Evolutionary conservation across 2,888 invertebrate species (phyloP).

Genomic region (Stenurella melanura): DNA sequence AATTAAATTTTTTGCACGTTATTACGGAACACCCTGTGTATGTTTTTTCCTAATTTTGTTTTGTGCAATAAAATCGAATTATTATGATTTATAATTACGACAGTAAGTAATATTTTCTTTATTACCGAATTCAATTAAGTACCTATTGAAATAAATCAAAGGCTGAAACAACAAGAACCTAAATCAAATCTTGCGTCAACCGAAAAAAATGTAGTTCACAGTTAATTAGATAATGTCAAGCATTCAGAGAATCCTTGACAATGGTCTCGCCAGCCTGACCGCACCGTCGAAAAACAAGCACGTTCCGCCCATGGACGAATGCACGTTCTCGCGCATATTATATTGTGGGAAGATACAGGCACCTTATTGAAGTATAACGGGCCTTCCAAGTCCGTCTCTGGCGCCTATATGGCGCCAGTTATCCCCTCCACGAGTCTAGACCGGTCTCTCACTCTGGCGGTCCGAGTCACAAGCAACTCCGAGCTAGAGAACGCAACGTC

Average conservation of each 20-base stretch:
- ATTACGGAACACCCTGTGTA: too few relatives aligned
- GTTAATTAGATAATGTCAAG: neutral
- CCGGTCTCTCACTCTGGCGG: conserved; percentile 60
- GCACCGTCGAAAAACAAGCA: conserved; percentile 5
- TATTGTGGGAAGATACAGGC: conserved; percentile 41
- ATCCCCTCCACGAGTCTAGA: conserved; percentile 67
- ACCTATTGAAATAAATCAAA: too few relatives aligned
- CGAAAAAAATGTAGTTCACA: neutral
- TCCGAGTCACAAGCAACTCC: conserved; percentile 39
- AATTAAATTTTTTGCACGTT: too few relatives aligned
- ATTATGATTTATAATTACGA: too few relatives aligned
- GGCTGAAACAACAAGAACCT: too few relatives aligned
- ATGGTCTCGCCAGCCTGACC: neutral
- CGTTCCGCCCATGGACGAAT: conserved; percentile 11
- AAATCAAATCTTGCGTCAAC: neutral
- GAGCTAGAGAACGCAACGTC: conserved; percentile 39
- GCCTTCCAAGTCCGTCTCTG: conserved; percentile 69
- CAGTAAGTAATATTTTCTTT: too few relatives aligned
- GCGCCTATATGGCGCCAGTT: conserved; percentile 71
- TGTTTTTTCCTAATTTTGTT: too few relatives aligned
- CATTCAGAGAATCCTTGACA: neutral
- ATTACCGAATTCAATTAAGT: too few relatives aligned
- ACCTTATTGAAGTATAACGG: conserved; percentile 47
- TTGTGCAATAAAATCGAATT: too few relatives aligned
- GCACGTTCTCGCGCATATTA: conserved; percentile 35